These are phyloP conservation scores for Chymomyza costata DNA, from an alignment of 1,140 invertebrate genomes.

Conservation along the genomic window DNA sequence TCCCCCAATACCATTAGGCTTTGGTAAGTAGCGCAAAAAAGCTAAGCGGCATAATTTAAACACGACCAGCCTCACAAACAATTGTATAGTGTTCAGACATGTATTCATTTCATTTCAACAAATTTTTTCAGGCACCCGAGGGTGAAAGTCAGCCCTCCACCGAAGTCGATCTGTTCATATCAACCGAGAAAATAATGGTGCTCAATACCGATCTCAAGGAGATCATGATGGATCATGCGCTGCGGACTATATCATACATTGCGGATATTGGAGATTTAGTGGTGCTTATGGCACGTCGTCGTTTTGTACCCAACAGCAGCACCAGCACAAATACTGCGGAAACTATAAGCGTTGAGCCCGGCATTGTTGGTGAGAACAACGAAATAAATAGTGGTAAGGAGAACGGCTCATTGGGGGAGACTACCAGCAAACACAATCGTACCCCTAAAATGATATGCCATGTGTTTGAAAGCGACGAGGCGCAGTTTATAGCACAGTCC, in stretches of 20 bases:
- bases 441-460: conserved; percentile 99
- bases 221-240: conserved; percentile 99
- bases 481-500: conserved; percentile 99
- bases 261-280: conserved; percentile 99
- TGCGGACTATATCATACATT: conserved; percentile 98
- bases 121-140: conserved; percentile 92
- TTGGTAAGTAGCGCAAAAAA: conserved; percentile 47
- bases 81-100: background rate
- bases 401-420: conserved; percentile 7
- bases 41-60: background rate
- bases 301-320: conserved; percentile 90
- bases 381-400: conserved; percentile 11
- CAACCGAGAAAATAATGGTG: conserved; percentile 99
- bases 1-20: conserved; percentile 43
- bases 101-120: conserved; percentile 22
- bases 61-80: background rate
- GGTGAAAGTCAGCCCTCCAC: conserved; percentile 99
- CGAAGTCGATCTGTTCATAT: conserved; percentile 99
- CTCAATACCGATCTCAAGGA: conserved; percentile 99
- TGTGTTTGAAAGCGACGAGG: conserved; percentile 99
- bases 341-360: conserved; percentile 11
- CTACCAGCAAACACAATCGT: conserved; percentile 84
- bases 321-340: conserved; percentile 78
- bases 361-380: conserved; percentile 15
- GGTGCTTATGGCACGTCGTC: conserved; percentile 96